Evolutionary conservation across 2,113 vertebrate species (phyloP).

Genomic region (Pterocles orientalis): DNA sequence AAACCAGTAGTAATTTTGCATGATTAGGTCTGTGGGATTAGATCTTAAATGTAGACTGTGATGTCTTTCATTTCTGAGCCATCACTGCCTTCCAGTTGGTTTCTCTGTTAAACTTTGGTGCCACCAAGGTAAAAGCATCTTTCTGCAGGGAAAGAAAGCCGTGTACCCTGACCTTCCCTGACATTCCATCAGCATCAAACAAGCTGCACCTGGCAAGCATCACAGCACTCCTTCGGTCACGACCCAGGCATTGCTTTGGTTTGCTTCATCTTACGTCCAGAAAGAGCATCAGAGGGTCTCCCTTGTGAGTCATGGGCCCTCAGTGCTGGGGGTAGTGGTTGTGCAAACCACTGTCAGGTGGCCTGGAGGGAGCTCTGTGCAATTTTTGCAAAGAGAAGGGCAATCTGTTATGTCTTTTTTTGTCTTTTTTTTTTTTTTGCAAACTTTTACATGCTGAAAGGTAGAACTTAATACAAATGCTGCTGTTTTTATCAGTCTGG

Average conservation of each 20-base stretch:
- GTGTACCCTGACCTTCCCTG: background rate
- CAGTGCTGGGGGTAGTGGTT: background rate
- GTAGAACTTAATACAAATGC: background rate
- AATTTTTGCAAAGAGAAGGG: background rate
- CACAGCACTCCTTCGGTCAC: rapidly evolving
- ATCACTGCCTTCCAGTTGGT: background rate
- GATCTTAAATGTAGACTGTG: background rate
- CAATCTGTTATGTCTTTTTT: background rate
- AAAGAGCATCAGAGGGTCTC: background rate
- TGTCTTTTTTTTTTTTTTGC: background rate
- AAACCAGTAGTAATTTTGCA: background rate
- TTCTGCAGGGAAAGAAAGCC: background rate
- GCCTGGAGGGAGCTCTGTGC: background rate
- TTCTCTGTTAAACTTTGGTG: background rate
- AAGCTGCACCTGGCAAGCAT: background rate
- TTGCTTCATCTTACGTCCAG: background rate
- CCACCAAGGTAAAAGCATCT: background rate
- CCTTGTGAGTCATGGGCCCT: rapidly evolving
- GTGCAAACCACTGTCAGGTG: rapidly evolving
- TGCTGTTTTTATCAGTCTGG: background rate
- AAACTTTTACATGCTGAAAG: background rate
- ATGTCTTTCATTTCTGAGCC: background rate
- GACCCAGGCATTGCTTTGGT: background rate
- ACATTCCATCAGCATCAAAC: background rate
- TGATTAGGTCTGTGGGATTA: background rate